A percentile compares a stretch with the other conserved stretches of the same genome.
phyloP scores from a whole-genome alignment of 2,888 invertebrate genomes.

The Oscheius sp. region DNA sequence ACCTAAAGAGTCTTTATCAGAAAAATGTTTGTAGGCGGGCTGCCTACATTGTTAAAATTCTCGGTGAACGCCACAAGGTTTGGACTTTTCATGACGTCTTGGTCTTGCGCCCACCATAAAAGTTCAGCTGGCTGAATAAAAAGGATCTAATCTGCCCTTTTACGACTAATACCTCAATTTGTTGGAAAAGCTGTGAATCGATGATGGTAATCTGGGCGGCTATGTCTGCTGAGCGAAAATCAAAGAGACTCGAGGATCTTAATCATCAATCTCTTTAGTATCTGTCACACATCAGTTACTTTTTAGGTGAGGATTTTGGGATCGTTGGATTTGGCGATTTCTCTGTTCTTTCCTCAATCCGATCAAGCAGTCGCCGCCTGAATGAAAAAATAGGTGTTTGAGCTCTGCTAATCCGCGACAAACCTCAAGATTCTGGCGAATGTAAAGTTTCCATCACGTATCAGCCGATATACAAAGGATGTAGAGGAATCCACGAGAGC shows the following conservation, averaged over 20 bases:
- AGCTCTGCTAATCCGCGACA: not conserved
- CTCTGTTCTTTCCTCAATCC: constrained; percentile 39
- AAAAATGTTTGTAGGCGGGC: not conserved
- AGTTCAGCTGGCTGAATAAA: constrained; percentile 88
- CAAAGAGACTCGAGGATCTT: constrained; percentile 55
- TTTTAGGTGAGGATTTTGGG: constrained; percentile 15
- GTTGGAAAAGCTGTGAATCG: constrained; percentile 93
- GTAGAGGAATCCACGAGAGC: constrained; percentile 78
- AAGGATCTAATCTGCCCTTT: constrained; percentile 56
- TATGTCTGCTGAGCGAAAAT: constrained; percentile 90
- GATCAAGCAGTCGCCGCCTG: constrained; percentile 31
- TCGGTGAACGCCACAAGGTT: constrained; percentile 96
- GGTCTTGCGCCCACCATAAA: constrained; percentile 95
- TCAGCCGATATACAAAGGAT: constrained; percentile 92
- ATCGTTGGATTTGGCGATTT: constrained; percentile 16
- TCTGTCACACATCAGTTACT: constrained; percentile 4
- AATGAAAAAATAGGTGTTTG: not conserved
- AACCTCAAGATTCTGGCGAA: constrained; percentile 79
- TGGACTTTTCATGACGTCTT: constrained; percentile 94
- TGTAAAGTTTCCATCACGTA: constrained; percentile 89
- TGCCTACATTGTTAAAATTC: constrained; percentile 88
- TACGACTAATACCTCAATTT: constrained; percentile 82
- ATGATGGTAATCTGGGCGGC: constrained; percentile 98
- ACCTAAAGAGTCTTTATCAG: constrained; percentile 49
- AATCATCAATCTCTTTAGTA: constrained; percentile 15